phyloP scores from a whole-genome alignment of 2,888 invertebrate species.

The Agrilus biguttatus region DNA sequence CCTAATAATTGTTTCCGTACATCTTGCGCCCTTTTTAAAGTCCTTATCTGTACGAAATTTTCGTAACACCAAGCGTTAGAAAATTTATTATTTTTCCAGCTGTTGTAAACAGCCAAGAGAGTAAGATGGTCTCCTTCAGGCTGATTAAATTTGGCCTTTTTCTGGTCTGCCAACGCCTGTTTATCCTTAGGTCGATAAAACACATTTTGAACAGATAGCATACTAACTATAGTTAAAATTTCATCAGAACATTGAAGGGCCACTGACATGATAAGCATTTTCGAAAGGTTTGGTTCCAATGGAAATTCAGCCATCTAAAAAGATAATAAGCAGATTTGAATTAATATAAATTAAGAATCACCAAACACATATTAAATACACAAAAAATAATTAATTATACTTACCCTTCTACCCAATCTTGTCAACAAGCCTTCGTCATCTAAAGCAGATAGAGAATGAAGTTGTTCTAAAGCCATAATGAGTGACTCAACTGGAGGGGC shows the following conservation, averaged over 20 bases:
- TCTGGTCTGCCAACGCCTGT: conserved; percentile 93
- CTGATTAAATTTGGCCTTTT: conserved; percentile 99
- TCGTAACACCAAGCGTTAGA: conserved; percentile 99
- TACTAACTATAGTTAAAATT: conserved; percentile 94
- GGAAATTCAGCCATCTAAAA: conserved; percentile 97
- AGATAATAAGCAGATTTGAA: conserved; percentile 6
- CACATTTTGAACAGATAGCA: conserved; percentile 98
- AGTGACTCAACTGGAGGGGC: conserved; percentile 96
- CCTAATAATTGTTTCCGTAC: conserved; percentile 94
- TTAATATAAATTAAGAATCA: not conserved
- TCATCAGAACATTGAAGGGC: conserved; percentile 96
- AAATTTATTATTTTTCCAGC: conserved; percentile 98
- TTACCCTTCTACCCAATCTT: conserved; percentile 59
- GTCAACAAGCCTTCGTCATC: conserved; percentile 87
- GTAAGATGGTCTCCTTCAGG: conserved; percentile 97
- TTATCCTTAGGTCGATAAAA: conserved; percentile 93
- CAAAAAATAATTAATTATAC: conserved; percentile 9
- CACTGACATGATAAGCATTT: conserved; percentile 98
- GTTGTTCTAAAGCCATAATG: conserved; percentile 92
- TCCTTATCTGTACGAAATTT: conserved; percentile 95
- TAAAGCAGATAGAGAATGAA: conserved; percentile 91
- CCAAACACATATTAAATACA: not conserved
- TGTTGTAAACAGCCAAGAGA: conserved; percentile 93
- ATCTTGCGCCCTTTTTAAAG: conserved; percentile 93
- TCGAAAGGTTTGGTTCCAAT: conserved; percentile 91